Base-by-base conservation (phyloP, 2,888 invertebrate genomes). In the Oeneis ivallda region DNA sequence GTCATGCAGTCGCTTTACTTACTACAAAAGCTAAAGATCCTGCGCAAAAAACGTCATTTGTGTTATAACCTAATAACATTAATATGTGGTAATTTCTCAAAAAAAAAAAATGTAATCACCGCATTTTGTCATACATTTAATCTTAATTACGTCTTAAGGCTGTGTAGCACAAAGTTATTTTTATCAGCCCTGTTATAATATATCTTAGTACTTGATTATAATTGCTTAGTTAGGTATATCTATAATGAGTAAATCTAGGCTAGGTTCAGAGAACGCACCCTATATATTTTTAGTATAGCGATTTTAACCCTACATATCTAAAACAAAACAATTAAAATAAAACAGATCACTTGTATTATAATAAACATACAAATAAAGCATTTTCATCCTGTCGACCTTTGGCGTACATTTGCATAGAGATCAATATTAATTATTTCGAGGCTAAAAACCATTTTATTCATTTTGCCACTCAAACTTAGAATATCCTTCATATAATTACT, bases 1-100 rank as follows among this genome's bases (percentile, higher is more conserved):
- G 66, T 59, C 66, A 54, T 2, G 53, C 7, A 34, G 34, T 43
- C 34, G 45, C 41, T 65, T 49, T 50, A 56, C 47, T 63, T 54
- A 50, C 53, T 19, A 56, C 47, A 41, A 2, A 47, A 56, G 8
- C 45, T 34, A 59, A 59, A 59, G 13, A n/a, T 66, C 17, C 54
- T 54, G 17, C 9, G 37, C 8, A 15, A 45, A n/a, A 45, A 58
- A 47, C 11, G 5, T 15, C 34, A 32, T 47, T 58, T 8, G 4
- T 19, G 11, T 26, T 26, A 26, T 50, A 1, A 26, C 26, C 26
- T 26, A 5, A 26, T 26, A 5, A 26, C 26, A 5, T 26, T 5
- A 26, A n/a, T n/a, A n/a, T n/a, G 26, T 26, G 5, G 26, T 26
- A 37, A 52, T 13, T 32, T 9, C 26, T 52, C 11, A 49, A 19